phyloP scores from a whole-genome alignment of 2,797 vertebrate genomes.

The Morelia viridis region DNA sequence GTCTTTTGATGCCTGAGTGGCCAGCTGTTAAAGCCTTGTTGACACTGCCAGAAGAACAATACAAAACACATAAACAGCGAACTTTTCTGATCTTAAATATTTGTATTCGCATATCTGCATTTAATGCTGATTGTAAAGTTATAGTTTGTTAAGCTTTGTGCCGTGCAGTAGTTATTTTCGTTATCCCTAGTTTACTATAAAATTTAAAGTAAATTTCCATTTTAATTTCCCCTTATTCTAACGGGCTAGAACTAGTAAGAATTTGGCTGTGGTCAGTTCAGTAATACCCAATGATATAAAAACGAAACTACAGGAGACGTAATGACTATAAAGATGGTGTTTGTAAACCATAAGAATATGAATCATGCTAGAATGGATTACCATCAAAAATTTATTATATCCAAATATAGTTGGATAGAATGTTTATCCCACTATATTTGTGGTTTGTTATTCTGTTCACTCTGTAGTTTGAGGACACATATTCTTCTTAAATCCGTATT shows the following conservation, averaged over 20 bases:
- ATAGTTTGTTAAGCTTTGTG: neutral
- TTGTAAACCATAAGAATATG: neutral
- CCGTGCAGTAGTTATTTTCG: neutral
- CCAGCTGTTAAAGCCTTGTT: slow-evolving; percentile 1
- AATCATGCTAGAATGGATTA: neutral
- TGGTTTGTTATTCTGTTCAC: no score
- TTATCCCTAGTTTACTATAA: neutral
- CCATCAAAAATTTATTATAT: no score
- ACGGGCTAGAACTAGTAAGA: no score
- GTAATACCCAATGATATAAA: no score
- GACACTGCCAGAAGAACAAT: neutral
- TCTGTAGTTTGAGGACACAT: neutral
- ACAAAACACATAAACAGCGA: neutral
- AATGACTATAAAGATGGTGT: neutral
- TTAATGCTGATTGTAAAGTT: neutral
- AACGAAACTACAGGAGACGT: no score
- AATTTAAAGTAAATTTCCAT: neutral
- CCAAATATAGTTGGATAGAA: neutral
- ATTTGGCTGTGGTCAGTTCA: no score
- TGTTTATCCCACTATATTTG: neutral
- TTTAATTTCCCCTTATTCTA: neutral
- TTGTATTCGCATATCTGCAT: neutral
- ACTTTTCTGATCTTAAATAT: neutral
- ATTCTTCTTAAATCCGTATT: neutral
- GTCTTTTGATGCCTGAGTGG: neutral